Evolutionary conservation across 2,888 invertebrate species (phyloP).

Genomic region (Papilio demoleus): DNA sequence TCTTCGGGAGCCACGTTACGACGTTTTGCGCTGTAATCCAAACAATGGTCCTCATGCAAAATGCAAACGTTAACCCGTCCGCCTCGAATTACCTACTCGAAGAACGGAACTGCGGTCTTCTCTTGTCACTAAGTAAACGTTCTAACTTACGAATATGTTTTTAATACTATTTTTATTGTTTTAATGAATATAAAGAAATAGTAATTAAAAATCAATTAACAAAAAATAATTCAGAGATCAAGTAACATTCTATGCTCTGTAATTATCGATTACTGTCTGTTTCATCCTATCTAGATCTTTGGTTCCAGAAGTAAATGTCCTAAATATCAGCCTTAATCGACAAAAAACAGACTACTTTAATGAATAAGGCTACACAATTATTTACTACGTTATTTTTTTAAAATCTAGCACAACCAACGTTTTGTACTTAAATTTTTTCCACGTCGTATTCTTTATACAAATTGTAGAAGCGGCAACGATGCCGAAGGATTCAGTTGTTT

Average conservation of each 20-base stretch:
- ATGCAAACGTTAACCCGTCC: slow-evolving; percentile 61
- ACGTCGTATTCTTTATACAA: slow-evolving; percentile 8
- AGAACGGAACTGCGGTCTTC: slow-evolving; percentile 53
- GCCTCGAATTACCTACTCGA: slow-evolving; percentile 53
- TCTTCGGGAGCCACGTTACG: slow-evolving; percentile 50
- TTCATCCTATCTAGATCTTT: too few species aligned
- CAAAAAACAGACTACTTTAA: neutral
- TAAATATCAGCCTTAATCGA: neutral
- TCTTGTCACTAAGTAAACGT: slow-evolving; percentile 58
- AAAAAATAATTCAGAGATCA: too few species aligned
- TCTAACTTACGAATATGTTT: slow-evolving; percentile 19
- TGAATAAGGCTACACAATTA: neutral
- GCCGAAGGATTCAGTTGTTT: slow-evolving; percentile 35
- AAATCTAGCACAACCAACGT: slow-evolving; percentile 2
- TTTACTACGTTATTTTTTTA: neutral
- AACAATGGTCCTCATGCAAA: slow-evolving; percentile 72
- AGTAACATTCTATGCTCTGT: too few species aligned
- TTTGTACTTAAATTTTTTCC: slow-evolving; percentile 15
- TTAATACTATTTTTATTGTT: neutral
- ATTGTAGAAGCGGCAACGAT: slow-evolving; percentile 6
- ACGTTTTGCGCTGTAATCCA: slow-evolving; percentile 56
- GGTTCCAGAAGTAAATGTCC: neutral
- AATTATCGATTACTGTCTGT: too few species aligned
- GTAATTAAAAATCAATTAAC: neutral
- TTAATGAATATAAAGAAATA: too few species aligned